Evolutionary conservation across 2,113 vertebrate species (phyloP).

Genomic region (Nanger granti): DNA sequence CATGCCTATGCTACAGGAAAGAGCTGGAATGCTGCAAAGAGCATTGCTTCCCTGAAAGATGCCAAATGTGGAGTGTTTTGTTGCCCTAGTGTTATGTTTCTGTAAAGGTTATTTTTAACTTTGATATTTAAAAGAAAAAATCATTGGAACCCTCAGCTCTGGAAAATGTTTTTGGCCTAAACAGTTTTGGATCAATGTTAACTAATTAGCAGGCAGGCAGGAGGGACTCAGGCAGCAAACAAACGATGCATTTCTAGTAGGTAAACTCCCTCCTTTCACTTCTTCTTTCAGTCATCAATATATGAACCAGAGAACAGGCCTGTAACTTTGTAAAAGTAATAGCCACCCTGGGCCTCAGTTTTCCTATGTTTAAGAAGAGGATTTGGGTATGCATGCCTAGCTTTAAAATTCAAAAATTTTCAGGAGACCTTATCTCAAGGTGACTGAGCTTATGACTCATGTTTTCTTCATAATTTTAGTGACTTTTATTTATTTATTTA

Average conservation of each 20-base stretch:
- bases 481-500: not conserved
- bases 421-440: not conserved
- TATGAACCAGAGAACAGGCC: not conserved
- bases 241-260: not conserved
- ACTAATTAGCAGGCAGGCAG: conserved; percentile 45
- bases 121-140: conserved; percentile 31
- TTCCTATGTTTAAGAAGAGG: not conserved
- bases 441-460: not conserved
- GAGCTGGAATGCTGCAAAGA: not conserved
- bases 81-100: not conserved
- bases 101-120: conserved; percentile 47
- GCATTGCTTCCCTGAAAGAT: not conserved
- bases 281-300: not conserved
- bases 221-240: not conserved
- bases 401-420: conserved; percentile 3
- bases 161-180: conserved; percentile 44
- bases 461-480: not conserved
- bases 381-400: not conserved
- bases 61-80: not conserved
- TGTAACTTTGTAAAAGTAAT: not conserved
- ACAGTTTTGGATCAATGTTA: conserved; percentile 37
- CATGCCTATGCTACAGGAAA: rapidly evolving
- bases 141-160: not conserved
- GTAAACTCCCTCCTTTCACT: not conserved
- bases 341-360: not conserved